Base-by-base conservation (phyloP, 1,140 invertebrate species). In the Asobara japonica region DNA sequence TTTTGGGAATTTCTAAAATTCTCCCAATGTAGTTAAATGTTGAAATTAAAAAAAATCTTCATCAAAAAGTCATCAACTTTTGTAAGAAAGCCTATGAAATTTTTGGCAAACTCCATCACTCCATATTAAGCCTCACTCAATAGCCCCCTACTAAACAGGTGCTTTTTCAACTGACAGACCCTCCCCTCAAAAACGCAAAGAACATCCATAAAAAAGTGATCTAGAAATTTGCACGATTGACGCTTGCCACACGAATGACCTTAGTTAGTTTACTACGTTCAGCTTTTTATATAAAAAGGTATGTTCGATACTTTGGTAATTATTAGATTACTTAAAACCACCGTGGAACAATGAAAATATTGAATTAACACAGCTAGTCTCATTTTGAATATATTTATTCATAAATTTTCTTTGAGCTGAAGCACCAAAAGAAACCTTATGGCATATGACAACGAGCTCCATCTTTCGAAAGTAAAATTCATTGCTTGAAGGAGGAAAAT, bases 271-370 rank as follows among this genome's bases (percentile, higher is more conserved):
- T 20, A 13, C 8, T 41, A 6, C 25, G n/a, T 41, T 66, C 18
- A 8, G n/a, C 16, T 25, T 41, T n/a, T 41, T 33, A 41, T 64
- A 30, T 64, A 1, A 48, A 71, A 51, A 60, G 67, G 41, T 45
- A 16, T 45, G 41, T 45, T 45, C 41, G 13, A 18, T 45, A 45
- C 41, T 45, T 45, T 45, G 13, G 7, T 45, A 45, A 45, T 16
- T 3, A 45, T 45, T 45, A 45, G n/a, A n/a, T 45, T 33, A 33
- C 4, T 33, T 45, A 62, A 62, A 62, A 62, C 30, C n/a, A 62
- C n/a, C 18, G 11, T 29, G 25, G n/a, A 62, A 62, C 60, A 62
- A 62, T 18, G 22, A 62, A 30, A 30, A 60, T 29, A 60, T 29
- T 4, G 18, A 31, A 31, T 31, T 27, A 11, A 62, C 10, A 10